Percentiles rank a stretch among this genome's conserved stretches.
Evolutionary conservation across 2,797 vertebrate genomes (phyloP).

Genomic region (Amniataba percoides): DNA sequence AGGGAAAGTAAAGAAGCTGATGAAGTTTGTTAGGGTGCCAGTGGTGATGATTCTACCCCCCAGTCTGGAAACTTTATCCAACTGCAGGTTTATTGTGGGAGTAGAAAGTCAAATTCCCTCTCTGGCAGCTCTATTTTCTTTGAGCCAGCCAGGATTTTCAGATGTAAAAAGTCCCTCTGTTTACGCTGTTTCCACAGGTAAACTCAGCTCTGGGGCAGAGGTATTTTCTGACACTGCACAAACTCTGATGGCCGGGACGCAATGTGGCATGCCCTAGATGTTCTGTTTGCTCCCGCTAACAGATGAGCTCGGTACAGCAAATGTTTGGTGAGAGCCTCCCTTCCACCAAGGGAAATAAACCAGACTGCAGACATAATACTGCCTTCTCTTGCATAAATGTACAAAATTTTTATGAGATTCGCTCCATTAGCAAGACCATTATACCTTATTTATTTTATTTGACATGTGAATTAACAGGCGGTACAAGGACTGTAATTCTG

Average conservation of each 20-base stretch:
- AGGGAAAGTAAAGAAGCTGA: conserved; percentile 36
- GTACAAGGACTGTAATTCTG: neutral
- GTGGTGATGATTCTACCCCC: conserved; percentile 51
- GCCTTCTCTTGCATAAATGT: conserved; percentile 16
- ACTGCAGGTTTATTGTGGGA: conserved; percentile 53
- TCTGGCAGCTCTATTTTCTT: conserved; percentile 53
- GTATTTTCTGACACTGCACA: conserved; percentile 59
- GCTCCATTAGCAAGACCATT: conserved; percentile 22
- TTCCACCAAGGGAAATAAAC: conserved; percentile 58
- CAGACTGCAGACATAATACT: conserved; percentile 25
- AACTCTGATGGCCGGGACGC: conserved; percentile 36
- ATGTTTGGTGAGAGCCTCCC: conserved; percentile 62
- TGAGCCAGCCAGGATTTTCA: conserved; percentile 17
- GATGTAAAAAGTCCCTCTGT: conserved; percentile 47
- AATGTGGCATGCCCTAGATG: conserved; percentile 44
- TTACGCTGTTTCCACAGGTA: conserved; percentile 66
- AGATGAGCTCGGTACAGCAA: conserved; percentile 61
- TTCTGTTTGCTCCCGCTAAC: conserved; percentile 58
- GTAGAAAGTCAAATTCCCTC: conserved; percentile 44
- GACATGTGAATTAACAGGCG: conserved; percentile 4
- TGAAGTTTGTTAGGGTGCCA: conserved; percentile 40
- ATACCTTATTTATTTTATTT: conserved; percentile 10
- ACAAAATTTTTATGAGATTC: conserved; percentile 1
- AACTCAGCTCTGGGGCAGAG: conserved; percentile 47
- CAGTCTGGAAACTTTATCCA: conserved; percentile 56